These are phyloP conservation scores for Sardina pilchardus DNA, from an alignment of 2,113 vertebrate species.

Conservation along the genomic window DNA sequence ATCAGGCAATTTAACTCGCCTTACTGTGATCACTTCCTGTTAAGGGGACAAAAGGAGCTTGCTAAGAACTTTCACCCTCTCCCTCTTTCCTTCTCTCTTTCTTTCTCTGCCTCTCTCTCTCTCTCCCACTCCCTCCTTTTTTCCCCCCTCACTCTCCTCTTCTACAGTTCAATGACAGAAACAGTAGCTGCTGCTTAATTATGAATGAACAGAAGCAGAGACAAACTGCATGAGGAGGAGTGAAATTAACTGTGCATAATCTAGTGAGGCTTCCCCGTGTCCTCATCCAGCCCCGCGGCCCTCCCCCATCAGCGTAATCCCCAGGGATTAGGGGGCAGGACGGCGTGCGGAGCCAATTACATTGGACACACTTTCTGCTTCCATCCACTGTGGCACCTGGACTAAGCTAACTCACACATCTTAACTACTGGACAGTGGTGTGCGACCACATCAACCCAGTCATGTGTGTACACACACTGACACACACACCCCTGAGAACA, in stretches of 20 bases:
- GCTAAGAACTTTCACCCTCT: conserved; percentile 21
- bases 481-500: no score
- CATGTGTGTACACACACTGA: neutral
- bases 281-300: neutral
- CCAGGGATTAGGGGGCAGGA: neutral
- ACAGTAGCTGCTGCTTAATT: neutral
- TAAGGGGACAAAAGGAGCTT: conserved; percentile 41
- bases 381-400: neutral
- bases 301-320: neutral
- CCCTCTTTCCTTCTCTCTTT: conserved; percentile 25
- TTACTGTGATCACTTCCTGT: conserved; percentile 58
- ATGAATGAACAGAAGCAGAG: neutral
- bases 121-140: neutral
- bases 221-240: neutral
- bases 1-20: conserved; percentile 44
- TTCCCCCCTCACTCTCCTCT: no score
- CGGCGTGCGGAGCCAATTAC: neutral
- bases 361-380: neutral
- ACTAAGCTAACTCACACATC: neutral
- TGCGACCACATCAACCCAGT: neutral
- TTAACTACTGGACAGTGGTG: neutral
- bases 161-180: neutral
- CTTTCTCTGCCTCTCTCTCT: neutral
- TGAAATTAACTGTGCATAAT: neutral
- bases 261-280: neutral